phyloP scores from a whole-genome alignment of 2,888 invertebrate species.

The Coenonympha glycerion region DNA sequence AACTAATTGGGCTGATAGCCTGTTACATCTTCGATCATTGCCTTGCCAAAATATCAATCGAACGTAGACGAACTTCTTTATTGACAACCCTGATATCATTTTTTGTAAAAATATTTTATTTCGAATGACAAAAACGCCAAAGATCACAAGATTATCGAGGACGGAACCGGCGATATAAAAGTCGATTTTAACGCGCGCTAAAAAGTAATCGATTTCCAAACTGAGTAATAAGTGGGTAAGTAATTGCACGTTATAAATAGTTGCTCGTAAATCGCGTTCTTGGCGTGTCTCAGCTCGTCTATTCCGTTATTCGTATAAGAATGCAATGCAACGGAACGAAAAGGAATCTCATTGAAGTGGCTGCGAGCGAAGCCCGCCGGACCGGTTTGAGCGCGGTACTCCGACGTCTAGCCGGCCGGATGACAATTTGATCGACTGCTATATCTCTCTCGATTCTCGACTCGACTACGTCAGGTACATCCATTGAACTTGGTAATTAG shows the following conservation, averaged over 20 bases:
- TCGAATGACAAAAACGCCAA: too few species aligned
- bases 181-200: constrained; percentile 5
- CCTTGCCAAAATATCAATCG: too few species aligned
- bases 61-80: too few species aligned
- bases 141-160: neutral
- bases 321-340: constrained; percentile 73
- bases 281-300: constrained; percentile 46
- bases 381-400: constrained; percentile 63
- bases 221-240: too few species aligned
- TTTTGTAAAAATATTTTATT: too few species aligned
- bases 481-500: constrained; percentile 27
- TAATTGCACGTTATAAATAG: constrained; percentile 26
- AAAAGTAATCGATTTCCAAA: constrained; percentile 19
- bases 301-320: constrained; percentile 70
- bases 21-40: neutral
- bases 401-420: constrained; percentile 51
- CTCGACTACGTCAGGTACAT: constrained; percentile 24
- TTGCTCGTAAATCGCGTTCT: constrained; percentile 40
- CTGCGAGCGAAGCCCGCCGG: constrained; percentile 50
- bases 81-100: neutral
- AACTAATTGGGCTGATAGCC: neutral
- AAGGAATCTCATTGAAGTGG: constrained; percentile 74
- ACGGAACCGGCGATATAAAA: neutral
- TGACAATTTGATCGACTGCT: constrained; percentile 65
- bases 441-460: constrained; percentile 32